Evolutionary conservation across 2,113 vertebrate species (phyloP), one percentile per base, ranked within the genome.

Genomic region (Paralichthys olivaceus): DNA sequence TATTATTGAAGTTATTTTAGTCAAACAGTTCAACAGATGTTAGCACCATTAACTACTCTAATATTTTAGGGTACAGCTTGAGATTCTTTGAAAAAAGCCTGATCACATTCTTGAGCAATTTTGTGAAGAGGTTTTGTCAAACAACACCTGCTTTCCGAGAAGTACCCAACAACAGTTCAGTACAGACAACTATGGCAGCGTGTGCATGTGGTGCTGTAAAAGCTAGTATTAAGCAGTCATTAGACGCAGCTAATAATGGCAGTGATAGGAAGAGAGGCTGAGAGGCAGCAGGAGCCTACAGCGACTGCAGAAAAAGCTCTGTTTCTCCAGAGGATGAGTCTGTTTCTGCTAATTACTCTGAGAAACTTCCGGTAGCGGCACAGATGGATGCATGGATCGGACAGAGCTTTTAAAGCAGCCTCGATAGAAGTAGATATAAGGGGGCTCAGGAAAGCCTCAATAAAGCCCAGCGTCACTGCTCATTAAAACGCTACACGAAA

Each of bases 401-500:
- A 80, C 67, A 63, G 78, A 87, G 67, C 71, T 84, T 87, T 85
- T 61, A 86, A 81, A 89, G 80, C 64, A 75, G 80, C 53, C 76
- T 62, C 43, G 75, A 70, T 64, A 47, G 69, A 69, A 79, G 64
- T 25, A 69, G 29, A 82, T 85, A 79, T 60, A 70, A 83, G 66
- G 55, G 77, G 72, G 80, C 70, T 74, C 57, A 75, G 72, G 65
- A 77, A 85, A 86, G 67, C 73, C 76, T 86, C 68, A 70, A 62
- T 75, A 79, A 84, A 87, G 69, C 81, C 49, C 69, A 72, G 64
- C 12, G 29, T 80, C 60, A 75, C 64, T 74, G 84, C 90, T 91
- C 88, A 91, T 91, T 89, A 91, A 90, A 92, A 85, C 81, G 86
- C 77, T 62, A 51, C 73, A 83, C 81, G 81, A 81, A 91, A 83